A percentile compares a stretch with the other conserved stretches of the same genome.
phyloP scores from a whole-genome alignment of 2,888 invertebrate species.

The Amiota mariae region DNA sequence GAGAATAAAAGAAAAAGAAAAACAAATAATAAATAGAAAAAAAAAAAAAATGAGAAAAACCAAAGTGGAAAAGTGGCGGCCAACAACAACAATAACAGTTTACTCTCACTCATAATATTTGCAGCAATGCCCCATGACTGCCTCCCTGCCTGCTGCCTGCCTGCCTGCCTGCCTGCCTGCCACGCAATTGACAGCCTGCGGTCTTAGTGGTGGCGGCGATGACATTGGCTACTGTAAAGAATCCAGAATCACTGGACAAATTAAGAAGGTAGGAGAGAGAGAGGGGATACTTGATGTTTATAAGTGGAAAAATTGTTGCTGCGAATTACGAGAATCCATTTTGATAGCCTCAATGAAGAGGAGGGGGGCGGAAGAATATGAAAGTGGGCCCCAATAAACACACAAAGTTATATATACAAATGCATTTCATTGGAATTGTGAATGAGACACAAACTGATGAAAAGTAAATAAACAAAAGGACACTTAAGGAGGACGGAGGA shows the following conservation, averaged over 20 bases:
- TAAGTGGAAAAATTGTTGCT: constrained; percentile 9
- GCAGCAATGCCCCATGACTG: not conserved
- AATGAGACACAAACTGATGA: not conserved
- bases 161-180: not conserved
- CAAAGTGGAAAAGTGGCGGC: constrained; percentile 1
- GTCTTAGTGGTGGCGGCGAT: too few species aligned
- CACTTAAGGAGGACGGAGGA: too few species aligned
- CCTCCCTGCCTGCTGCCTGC: not conserved
- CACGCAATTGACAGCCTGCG: too few species aligned
- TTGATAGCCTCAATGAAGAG: not conserved
- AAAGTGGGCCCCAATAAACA: too few species aligned
- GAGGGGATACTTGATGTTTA: not conserved
- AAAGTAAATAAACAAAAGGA: constrained; percentile 4
- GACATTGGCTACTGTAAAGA: too few species aligned
- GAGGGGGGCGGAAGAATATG: too few species aligned
- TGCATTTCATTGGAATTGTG: too few species aligned
- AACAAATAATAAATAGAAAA: constrained; percentile 12
- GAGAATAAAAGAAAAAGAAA: not conserved
- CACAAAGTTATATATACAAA: too few species aligned
- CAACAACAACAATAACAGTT: not conserved
- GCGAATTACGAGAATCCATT: not conserved
- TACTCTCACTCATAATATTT: not conserved
- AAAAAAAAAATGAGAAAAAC: not conserved
- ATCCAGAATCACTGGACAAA: too few species aligned
- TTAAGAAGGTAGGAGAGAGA: not conserved